phyloP scores from a whole-genome alignment of 2,888 invertebrate genomes.

The Conus canariensis region DNA sequence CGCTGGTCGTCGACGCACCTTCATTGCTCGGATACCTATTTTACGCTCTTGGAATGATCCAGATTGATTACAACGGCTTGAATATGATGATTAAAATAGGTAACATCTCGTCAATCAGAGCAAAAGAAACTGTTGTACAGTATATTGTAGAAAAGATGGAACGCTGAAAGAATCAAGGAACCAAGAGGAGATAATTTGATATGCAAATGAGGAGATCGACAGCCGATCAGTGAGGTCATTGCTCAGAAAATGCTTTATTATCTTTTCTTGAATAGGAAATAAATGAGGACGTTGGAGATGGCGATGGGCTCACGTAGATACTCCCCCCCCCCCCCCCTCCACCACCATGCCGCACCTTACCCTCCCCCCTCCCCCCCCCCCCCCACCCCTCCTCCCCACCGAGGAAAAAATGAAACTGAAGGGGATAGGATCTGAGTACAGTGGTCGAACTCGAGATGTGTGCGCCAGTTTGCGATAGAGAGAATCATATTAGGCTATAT shows the following conservation, averaged over 20 bases:
- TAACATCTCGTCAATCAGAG: constrained; percentile 33
- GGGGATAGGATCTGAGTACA: no score
- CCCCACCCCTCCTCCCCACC: no score
- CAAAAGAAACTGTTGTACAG: constrained; percentile 65
- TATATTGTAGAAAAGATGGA: constrained; percentile 61
- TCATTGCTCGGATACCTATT: neutral
- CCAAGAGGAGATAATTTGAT: constrained; percentile 2
- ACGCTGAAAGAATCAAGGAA: constrained; percentile 8
- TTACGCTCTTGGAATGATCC: neutral
- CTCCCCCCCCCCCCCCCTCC: no score
- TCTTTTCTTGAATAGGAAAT: neutral
- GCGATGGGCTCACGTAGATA: no score
- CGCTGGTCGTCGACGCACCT: neutral
- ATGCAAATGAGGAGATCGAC: constrained; percentile 4
- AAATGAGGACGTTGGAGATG: no score
- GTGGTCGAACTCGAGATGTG: no score
- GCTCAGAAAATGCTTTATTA: neutral
- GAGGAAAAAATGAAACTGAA: no score
- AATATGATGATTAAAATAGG: neutral
- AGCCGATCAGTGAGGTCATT: constrained; percentile 1
- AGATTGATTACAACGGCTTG: neutral
- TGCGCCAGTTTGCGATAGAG: no score
- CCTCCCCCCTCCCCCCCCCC: no score
- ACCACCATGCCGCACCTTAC: no score
- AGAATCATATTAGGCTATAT: no score